A percentile compares a stretch with the other conserved stretches of the same genome.
Conservation (phyloP, 1,140 invertebrate genomes). For the Ceratitis capitata region DNA sequence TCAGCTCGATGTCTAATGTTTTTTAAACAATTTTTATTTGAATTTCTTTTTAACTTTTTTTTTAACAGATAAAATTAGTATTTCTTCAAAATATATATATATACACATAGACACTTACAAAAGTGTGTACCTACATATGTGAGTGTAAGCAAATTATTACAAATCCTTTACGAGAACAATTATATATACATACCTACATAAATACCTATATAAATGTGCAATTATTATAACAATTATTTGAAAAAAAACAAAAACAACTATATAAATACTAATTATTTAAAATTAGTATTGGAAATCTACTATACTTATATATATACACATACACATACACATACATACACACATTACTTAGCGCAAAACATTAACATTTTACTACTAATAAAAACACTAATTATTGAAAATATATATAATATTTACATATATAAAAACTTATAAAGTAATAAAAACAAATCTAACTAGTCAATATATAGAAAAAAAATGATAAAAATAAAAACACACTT, state of each 20-base stretch:
- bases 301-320: slow-evolving; percentile 12
- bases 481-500: background rate
- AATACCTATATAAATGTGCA: slow-evolving; percentile 16
- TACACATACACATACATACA: background rate
- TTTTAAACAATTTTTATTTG: too few species aligned
- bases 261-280: too few species aligned
- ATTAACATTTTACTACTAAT: background rate
- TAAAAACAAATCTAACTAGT: too few species aligned
- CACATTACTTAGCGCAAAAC: slow-evolving; percentile 21
- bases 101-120: background rate
- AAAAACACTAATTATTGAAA: background rate
- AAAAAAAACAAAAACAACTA: background rate
- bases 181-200: slow-evolving; percentile 6
- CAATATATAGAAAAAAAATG: background rate
- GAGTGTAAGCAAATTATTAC: background rate
- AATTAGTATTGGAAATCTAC: background rate
- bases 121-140: background rate
- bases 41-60: background rate
- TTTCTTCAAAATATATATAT: background rate
- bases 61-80: background rate
- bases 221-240: slow-evolving; percentile 31
- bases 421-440: too few species aligned
- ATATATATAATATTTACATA: background rate
- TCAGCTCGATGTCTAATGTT: background rate
- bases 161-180: background rate